These are phyloP conservation scores for Antheraea mylitta DNA, from an alignment of 1,140 invertebrate species.

Conservation along the genomic window DNA sequence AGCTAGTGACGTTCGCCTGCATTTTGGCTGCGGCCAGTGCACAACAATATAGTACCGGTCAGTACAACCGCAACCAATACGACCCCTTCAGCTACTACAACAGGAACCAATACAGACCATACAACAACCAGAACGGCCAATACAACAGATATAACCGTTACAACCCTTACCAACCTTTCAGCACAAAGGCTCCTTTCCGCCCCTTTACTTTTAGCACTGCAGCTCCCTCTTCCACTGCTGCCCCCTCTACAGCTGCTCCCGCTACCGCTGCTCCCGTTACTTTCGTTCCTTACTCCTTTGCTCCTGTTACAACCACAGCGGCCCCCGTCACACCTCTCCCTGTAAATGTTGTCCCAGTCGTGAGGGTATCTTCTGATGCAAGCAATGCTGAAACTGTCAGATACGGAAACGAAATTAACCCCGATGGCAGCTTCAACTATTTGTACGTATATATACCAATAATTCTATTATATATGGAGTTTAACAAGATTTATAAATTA, in stretches of 20 bases:
- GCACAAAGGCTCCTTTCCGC: slow-evolving; percentile 28
- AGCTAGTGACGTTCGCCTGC: slow-evolving; percentile 55
- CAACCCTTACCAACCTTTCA: slow-evolving; percentile 27
- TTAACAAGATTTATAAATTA: background rate
- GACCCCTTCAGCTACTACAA: slow-evolving; percentile 18
- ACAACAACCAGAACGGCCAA: slow-evolving; percentile 6
- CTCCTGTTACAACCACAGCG: background rate
- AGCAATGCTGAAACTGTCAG: slow-evolving; percentile 45
- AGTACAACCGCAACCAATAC: slow-evolving; percentile 31
- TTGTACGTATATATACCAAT: slow-evolving; percentile 41
- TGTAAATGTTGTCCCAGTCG: slow-evolving; percentile 16
- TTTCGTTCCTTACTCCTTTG: slow-evolving; percentile 9
- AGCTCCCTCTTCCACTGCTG: slow-evolving; percentile 12
- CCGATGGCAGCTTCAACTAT: slow-evolving; percentile 58
- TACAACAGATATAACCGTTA: slow-evolving; percentile 31
- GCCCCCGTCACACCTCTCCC: background rate
- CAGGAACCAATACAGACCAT: background rate
- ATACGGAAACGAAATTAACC: slow-evolving; percentile 51
- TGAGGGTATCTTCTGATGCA: slow-evolving; percentile 34
- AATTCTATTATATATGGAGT: background rate
- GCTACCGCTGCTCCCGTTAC: background rate
- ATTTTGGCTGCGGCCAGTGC: slow-evolving; percentile 49
- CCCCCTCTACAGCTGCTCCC: background rate
- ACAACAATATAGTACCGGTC: slow-evolving; percentile 23
- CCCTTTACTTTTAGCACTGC: slow-evolving; percentile 20